These are phyloP conservation scores for Osedax frankpressi DNA, from an alignment of 2,888 invertebrate species.

Conservation along the genomic window DNA sequence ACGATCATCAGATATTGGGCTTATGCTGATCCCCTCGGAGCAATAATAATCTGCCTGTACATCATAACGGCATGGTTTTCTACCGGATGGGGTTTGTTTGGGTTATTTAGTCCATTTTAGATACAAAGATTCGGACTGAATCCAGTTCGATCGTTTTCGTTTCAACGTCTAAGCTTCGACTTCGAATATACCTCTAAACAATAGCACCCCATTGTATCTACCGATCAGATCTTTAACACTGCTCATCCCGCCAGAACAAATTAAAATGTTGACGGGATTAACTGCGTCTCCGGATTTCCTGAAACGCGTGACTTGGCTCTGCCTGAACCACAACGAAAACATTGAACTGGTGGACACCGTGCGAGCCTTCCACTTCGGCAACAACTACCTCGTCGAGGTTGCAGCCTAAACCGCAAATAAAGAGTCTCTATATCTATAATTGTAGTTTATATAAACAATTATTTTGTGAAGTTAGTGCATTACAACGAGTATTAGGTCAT, in stretches of 20 bases:
- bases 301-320: constrained; percentile 41
- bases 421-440: no score
- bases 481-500: no score
- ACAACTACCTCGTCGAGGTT: constrained; percentile 44
- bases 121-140: no score
- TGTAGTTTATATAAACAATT: no score
- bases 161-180: no score
- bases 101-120: no score
- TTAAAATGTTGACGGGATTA: constrained; percentile 38
- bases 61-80: constrained; percentile 46
- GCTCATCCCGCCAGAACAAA: constrained; percentile 43
- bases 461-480: no score
- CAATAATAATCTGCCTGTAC: constrained; percentile 48
- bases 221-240: no score
- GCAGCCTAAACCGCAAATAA: no score
- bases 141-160: no score
- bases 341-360: constrained; percentile 48
- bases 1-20: constrained; percentile 32
- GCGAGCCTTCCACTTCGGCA: constrained; percentile 49
- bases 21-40: constrained; percentile 49
- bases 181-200: no score
- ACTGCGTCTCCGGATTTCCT: constrained; percentile 35
- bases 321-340: constrained; percentile 34
- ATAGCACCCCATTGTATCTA: no score
- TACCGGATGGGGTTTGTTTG: constrained; percentile 45